A percentile compares a stretch with the other conserved stretches of the same genome.
Evolutionary conservation across 1,140 invertebrate species (phyloP).

Genomic region (Drosophila ananassae): DNA sequence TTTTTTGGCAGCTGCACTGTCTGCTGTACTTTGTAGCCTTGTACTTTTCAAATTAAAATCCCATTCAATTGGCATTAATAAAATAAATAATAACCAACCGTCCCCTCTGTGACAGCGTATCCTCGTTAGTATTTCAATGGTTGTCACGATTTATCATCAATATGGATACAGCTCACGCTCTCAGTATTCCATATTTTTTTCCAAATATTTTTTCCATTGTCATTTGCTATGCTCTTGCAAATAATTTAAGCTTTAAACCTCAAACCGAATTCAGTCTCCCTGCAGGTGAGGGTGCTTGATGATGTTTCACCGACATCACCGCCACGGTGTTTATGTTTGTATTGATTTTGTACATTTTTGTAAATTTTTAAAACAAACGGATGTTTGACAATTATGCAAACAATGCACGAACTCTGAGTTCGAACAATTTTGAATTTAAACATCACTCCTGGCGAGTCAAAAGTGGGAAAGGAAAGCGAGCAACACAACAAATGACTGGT

Average conservation of each 20-base stretch:
- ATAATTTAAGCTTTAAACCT: conserved; percentile 39
- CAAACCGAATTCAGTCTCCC: conserved; percentile 31
- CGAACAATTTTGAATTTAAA: conserved; percentile 35
- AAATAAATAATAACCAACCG: background rate
- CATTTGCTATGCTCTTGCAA: conserved; percentile 14
- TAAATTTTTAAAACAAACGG: conserved; percentile 55
- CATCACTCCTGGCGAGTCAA: background rate
- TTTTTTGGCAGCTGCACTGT: background rate
- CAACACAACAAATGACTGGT: conserved; percentile 41
- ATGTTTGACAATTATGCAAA: conserved; percentile 51
- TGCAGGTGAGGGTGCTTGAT: conserved; percentile 61
- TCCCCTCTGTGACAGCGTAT: background rate
- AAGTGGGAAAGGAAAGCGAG: background rate
- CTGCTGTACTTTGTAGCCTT: background rate
- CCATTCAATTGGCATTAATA: conserved; percentile 3
- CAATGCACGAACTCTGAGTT: conserved; percentile 22
- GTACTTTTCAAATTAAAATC: conserved; percentile 1
- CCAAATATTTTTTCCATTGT: background rate
- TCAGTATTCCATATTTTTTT: conserved; percentile 1
- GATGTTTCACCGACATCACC: conserved; percentile 18
- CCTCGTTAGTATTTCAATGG: conserved; percentile 16
- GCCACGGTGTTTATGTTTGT: conserved; percentile 16
- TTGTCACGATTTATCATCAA: conserved; percentile 28
- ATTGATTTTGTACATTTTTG: conserved; percentile 22
- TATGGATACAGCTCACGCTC: conserved; percentile 14